Percentiles rank a stretch among this genome's conserved stretches.
Evolutionary conservation across 2,113 vertebrate genomes (phyloP).

Genomic region (Crotalus tigris): DNA sequence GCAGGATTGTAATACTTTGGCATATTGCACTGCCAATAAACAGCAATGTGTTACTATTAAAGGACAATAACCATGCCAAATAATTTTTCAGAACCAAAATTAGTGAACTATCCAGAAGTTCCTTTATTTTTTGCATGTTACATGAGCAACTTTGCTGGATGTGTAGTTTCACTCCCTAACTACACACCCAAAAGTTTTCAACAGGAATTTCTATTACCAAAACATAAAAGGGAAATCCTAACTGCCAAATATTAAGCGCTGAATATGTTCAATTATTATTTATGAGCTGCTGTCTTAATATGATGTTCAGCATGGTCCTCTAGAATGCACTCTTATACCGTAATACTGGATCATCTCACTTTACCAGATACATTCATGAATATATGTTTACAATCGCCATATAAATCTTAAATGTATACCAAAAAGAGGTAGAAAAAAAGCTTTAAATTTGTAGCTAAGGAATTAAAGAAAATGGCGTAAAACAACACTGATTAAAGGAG

Average conservation of each 20-base stretch:
- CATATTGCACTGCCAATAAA: background rate
- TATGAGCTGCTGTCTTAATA: background rate
- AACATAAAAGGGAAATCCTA: background rate
- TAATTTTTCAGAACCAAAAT: background rate
- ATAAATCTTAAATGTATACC: background rate
- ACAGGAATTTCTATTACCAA: background rate
- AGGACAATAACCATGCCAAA: background rate
- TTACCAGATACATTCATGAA: background rate
- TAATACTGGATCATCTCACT: conserved; percentile 12
- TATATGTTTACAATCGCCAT: background rate
- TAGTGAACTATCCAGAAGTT: background rate
- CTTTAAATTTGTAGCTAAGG: background rate
- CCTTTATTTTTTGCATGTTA: background rate
- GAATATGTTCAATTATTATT: background rate
- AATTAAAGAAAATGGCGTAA: background rate
- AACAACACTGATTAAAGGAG: background rate
- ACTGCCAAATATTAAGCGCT: background rate
- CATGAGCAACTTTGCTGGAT: background rate
- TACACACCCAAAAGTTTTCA: background rate
- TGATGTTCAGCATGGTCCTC: background rate
- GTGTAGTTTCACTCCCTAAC: background rate
- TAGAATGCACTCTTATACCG: background rate
- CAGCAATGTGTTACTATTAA: background rate
- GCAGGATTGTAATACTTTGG: background rate
- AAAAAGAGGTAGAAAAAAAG: background rate